Evolutionary conservation across 2,797 vertebrate genomes (phyloP), one percentile per base, ranked within the genome.

Genomic region (Sebastes oblongus): DNA sequence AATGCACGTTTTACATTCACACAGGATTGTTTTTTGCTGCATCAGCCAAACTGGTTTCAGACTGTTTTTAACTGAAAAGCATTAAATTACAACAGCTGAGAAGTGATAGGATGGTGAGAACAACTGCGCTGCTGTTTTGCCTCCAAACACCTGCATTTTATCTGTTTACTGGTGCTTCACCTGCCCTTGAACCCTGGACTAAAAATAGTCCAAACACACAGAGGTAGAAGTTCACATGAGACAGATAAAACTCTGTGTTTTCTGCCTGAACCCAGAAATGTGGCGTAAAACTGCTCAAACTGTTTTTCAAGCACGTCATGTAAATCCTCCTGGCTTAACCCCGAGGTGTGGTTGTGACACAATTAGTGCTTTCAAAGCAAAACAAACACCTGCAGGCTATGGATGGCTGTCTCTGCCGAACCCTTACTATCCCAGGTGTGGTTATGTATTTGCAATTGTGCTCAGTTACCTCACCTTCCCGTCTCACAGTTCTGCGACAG

Each of bases 381-480:
- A 92, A 86, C 80, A 88, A 87, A 90, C 76, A 81, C 72, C 81
- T 55, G 27, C 2, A 80, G 83, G 87, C 73, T 68, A 71, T 61
- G 34, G 54, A 68, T 52, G 67, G 22, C 61, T 34, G 9, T 85
- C 66, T 86, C 71, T 66, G 27, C 56, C 62, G 24, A 16, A 25
- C 22, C 60, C 39, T 60, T 12, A 61, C 72, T 39, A 62, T 78
- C 61, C 24, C 34, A 86, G 85, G 85, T 60, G 87, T 71, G 88
- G 72, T 84, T 73, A 54, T 77, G 64, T 74, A 46, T 88, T 82
- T 84, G 77, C 32, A 75, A 9, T 66, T 85, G 61, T 82, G 60
- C 68, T 71, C 58, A 29, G 62, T 83, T 84, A 52, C 36, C 68
- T 84, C 75, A 80, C 50, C 56, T 85, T 62, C 64, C 29, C 2